Percentiles rank a stretch among this genome's conserved stretches.
Evolutionary conservation across 2,113 vertebrate species (phyloP).

Genomic region (Corydoras maculifer): DNA sequence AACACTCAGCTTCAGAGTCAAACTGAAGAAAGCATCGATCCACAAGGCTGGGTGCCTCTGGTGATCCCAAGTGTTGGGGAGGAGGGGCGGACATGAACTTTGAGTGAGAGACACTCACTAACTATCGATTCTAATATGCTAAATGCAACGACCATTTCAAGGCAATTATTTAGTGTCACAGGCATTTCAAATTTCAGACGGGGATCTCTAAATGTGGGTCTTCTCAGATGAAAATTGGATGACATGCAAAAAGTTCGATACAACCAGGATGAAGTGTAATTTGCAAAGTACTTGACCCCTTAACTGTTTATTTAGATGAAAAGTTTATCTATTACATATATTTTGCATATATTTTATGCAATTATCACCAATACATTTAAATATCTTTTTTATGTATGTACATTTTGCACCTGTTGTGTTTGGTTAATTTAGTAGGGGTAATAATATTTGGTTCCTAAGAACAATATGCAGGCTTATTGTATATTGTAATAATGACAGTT

Average conservation of each 20-base stretch:
- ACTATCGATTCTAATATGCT: constrained; percentile 63
- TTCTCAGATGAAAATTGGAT: neutral
- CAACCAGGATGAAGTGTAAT: neutral
- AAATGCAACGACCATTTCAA: constrained; percentile 58
- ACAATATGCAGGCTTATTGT: neutral
- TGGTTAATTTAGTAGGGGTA: too few relatives aligned
- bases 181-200: constrained; percentile 9
- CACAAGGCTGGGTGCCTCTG: constrained; percentile 58
- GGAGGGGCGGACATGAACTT: constrained; percentile 48
- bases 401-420: too few relatives aligned
- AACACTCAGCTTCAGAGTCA: constrained; percentile 69
- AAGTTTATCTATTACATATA: too few relatives aligned
- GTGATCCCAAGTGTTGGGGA: constrained; percentile 44
- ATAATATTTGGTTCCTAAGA: neutral
- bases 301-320: too few relatives aligned
- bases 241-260: neutral
- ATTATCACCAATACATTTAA: too few relatives aligned
- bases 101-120: constrained; percentile 56
- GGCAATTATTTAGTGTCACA: constrained; percentile 55
- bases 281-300: too few relatives aligned
- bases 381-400: too few relatives aligned
- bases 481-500: neutral
- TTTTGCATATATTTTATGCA: too few relatives aligned
- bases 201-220: neutral
- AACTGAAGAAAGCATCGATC: constrained; percentile 67